Evolutionary conservation across 1,140 invertebrate genomes (phyloP), one percentile per base, ranked within the genome.

Genomic region (Agrypnia vestita): DNA sequence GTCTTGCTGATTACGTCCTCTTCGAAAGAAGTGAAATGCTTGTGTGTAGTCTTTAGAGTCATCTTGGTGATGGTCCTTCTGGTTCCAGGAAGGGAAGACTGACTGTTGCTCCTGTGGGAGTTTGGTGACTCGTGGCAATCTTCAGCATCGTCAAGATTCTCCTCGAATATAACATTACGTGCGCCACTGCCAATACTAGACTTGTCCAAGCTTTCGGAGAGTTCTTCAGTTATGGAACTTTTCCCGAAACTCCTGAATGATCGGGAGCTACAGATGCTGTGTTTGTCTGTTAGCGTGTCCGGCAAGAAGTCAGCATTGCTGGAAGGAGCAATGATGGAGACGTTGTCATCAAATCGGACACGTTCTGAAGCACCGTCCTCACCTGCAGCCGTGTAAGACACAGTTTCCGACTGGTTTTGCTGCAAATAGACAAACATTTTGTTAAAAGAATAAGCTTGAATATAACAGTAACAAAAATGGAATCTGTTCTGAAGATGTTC

Each of bases 321-420:
- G 35, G 76, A 80, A 0, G 79, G 82, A 4, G 64, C 79, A 10
- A 83, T 83, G 59, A 83, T 79, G 19, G 82, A 90, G 17, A 92
- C 88, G 64, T 91, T 91, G 83, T 92, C 90, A 79, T 92, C 91
- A 79, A 92, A 92, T 46, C 90, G 86, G 3, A 92, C 90, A 0
- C 91, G 85, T 83, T 92, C 92, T 0, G 92, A 93, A 7, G 87
- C 89, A 67, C 90, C 90, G 78, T 93, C 92, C 79, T 93, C 92
- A 35, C 77, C 67, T 0, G 77, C 82, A 25, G 82, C 82, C 6
- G 82, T 81, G 61, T 81, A 83, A 61, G 82, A 83, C 3, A 83
- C 82, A 8, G 82, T 83, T 51, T 83, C 82, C 9, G 82, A 83
- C 51, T 83, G 82, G 62, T 75, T 83, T 83, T 83, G 82, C 82